Percentiles rank a stretch among this genome's conserved stretches.
phyloP scores from a whole-genome alignment of 2,797 vertebrate genomes.

The Siniperca scherzeri region DNA sequence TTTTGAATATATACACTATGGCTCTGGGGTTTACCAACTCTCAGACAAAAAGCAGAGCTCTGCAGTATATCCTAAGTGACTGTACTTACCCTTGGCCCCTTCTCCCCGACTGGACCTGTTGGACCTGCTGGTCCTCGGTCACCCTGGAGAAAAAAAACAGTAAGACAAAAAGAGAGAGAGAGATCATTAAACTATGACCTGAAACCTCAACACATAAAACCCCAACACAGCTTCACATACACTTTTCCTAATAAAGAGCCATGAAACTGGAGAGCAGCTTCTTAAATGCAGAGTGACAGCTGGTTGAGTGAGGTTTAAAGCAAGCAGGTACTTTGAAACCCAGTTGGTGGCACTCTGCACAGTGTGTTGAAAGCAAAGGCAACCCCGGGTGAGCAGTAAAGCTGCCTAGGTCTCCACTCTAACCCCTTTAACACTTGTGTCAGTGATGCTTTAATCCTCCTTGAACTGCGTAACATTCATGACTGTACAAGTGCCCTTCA shows the following conservation, averaged over 20 bases:
- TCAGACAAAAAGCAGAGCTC: slow-evolving; percentile 24
- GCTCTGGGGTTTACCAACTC: slow-evolving; percentile 3
- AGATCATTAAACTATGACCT: slow-evolving; percentile 59
- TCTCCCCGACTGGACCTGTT: slow-evolving; percentile 92
- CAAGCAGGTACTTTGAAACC: slow-evolving; percentile 46
- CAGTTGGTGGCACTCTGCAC: slow-evolving; percentile 37
- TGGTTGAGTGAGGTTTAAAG: slow-evolving; percentile 38
- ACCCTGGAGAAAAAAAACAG: slow-evolving; percentile 84
- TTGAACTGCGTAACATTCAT: slow-evolving; percentile 35
- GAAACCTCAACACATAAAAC: slow-evolving; percentile 43
- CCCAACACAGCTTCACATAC: slow-evolving; percentile 5
- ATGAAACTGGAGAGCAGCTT: slow-evolving; percentile 60
- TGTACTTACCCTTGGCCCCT: slow-evolving; percentile 90
- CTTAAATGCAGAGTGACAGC: slow-evolving; percentile 52
- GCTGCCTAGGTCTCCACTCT: background rate
- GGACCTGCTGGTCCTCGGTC: slow-evolving; percentile 93
- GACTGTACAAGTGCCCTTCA: slow-evolving; percentile 37
- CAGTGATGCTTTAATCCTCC: slow-evolving; percentile 43
- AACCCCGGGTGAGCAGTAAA: slow-evolving; percentile 41
- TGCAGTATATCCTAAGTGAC: slow-evolving; percentile 12
- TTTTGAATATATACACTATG: background rate
- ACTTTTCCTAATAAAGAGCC: slow-evolving; percentile 45
- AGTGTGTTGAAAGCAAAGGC: slow-evolving; percentile 47
- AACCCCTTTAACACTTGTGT: slow-evolving; percentile 21
- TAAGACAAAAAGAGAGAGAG: slow-evolving; percentile 17